Conservation (phyloP, 2,888 invertebrate genomes). For the Drosophila mimetica region DNA sequence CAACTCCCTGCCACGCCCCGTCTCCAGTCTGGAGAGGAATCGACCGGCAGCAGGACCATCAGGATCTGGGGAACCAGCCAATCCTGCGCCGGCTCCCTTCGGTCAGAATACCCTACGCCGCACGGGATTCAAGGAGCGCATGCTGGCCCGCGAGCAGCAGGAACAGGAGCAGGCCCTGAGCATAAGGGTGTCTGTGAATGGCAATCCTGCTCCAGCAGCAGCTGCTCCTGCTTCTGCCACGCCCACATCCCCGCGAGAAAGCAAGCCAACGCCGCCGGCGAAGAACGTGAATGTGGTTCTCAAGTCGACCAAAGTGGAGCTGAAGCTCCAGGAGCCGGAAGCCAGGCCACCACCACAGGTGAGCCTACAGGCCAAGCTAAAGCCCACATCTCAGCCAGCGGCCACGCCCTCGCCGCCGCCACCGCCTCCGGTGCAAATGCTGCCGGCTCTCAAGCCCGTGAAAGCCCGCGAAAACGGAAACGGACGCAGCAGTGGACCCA, state of each 20-base stretch:
- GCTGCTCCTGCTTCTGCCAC: conserved; percentile 8
- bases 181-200: conserved; percentile 56
- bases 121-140: conserved; percentile 85
- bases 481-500: conserved; percentile 52
- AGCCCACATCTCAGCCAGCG: conserved; percentile 40
- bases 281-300: conserved; percentile 46
- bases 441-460: conserved; percentile 81
- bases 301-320: conserved; percentile 72
- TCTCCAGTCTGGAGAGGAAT: conserved; percentile 39
- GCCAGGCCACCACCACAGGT: conserved; percentile 15
- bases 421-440: conserved; percentile 59
- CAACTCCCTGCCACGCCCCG: conserved; percentile 58
- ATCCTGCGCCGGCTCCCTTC: conserved; percentile 78
- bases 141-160: conserved; percentile 76
- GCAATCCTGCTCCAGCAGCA: conserved; percentile 10
- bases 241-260: conserved; percentile 18
- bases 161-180: conserved; percentile 61
- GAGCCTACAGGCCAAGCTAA: conserved; percentile 59
- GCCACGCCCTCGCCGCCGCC: conserved; percentile 34
- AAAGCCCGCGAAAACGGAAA: conserved; percentile 28
- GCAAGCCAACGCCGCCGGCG: conserved; percentile 37
- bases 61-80: neutral
- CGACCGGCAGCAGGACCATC: neutral
- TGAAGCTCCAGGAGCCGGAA: conserved; percentile 55
- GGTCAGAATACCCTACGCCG: conserved; percentile 85